These are phyloP conservation scores for Nomada fabriciana DNA, from an alignment of 2,888 invertebrate genomes.

Conservation along the genomic window DNA sequence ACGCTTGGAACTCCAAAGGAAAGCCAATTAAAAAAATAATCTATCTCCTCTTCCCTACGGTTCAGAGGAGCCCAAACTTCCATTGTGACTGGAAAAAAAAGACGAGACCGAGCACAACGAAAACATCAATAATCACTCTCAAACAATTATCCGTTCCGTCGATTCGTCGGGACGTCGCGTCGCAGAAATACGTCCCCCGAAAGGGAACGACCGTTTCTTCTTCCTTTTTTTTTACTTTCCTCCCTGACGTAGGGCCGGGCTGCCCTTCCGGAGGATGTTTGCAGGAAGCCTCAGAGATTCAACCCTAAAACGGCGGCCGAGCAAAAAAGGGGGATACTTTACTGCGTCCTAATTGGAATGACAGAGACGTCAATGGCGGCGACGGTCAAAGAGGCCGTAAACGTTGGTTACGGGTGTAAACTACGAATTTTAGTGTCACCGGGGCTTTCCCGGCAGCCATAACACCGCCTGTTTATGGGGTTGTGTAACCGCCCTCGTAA, in stretches of 20 bases:
- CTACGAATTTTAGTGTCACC: slow-evolving; percentile 83
- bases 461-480: slow-evolving; percentile 79
- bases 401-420: slow-evolving; percentile 82
- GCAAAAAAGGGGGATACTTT: slow-evolving; percentile 72
- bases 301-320: slow-evolving; percentile 66
- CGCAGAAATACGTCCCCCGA: slow-evolving; percentile 17
- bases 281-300: slow-evolving; percentile 60
- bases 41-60: too few relatives aligned
- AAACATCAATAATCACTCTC: slow-evolving; percentile 4
- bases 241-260: not conserved
- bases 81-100: not conserved
- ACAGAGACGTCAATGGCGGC: slow-evolving; percentile 84
- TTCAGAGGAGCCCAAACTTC: not conserved
- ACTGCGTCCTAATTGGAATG: slow-evolving; percentile 83
- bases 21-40: too few relatives aligned
- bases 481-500: slow-evolving; percentile 79
- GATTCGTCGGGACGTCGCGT: slow-evolving; percentile 11
- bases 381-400: slow-evolving; percentile 78
- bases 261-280: slow-evolving; percentile 61
- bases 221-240: not conserved
- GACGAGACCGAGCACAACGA: not conserved
- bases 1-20: too few relatives aligned
- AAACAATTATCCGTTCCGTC: slow-evolving; percentile 23
- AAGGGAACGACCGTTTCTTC: slow-evolving; percentile 32
- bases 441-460: slow-evolving; percentile 65